phyloP scores from a whole-genome alignment of 2,797 vertebrate species.

The Serranus cabrilla region DNA sequence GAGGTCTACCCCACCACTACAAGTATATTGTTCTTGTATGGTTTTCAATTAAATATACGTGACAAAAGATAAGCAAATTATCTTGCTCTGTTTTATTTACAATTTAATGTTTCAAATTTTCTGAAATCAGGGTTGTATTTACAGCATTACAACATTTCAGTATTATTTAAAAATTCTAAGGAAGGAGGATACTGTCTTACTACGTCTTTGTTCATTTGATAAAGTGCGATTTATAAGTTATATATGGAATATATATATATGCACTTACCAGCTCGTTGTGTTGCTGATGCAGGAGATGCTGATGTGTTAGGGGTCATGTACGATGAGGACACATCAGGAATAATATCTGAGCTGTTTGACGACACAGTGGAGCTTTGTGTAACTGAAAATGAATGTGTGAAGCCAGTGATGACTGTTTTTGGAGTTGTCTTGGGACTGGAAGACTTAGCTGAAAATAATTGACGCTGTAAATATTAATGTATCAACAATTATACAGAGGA shows the following conservation, averaged over 20 bases:
- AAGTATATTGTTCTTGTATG: too few species aligned
- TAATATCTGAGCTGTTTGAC: background rate
- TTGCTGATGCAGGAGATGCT: background rate
- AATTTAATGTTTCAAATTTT: too few species aligned
- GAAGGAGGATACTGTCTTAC: too few species aligned
- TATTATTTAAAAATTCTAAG: too few species aligned
- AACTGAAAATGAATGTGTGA: background rate
- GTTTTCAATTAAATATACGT: too few species aligned
- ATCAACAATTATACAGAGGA: background rate
- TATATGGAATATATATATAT: background rate
- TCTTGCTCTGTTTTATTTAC: too few species aligned
- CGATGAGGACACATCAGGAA: background rate
- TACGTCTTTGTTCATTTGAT: too few species aligned
- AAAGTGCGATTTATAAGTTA: too few species aligned
- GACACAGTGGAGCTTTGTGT: background rate
- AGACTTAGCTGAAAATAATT: slow-evolving; percentile 3
- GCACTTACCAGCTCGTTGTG: slow-evolving; percentile 4
- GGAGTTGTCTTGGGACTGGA: background rate
- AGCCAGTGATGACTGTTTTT: background rate
- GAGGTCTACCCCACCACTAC: too few species aligned
- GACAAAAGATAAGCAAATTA: too few species aligned
- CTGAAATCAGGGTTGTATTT: too few species aligned
- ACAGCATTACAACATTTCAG: too few species aligned
- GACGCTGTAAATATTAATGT: background rate
- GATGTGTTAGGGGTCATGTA: background rate